Conservation (phyloP, 1,140 invertebrate species). For the Pseudomyrmex gracilis region DNA sequence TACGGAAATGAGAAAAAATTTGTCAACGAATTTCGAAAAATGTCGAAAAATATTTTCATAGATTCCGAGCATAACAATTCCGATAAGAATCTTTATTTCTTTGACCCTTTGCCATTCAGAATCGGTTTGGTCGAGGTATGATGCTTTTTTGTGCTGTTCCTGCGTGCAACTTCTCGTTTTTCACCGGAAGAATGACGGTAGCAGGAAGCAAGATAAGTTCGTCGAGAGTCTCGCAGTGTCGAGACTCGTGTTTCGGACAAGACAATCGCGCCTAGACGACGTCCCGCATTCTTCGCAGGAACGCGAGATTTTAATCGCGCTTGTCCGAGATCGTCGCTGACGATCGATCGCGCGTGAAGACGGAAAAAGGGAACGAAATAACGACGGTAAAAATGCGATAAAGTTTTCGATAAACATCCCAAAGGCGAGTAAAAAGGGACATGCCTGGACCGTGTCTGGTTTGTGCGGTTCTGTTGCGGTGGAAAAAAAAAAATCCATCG, state of each 20-base stretch:
- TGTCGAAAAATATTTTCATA: constrained; percentile 21
- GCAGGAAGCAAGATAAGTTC: constrained; percentile 75
- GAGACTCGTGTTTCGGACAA: constrained; percentile 65
- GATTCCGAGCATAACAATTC: not conserved
- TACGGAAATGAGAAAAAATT: not conserved
- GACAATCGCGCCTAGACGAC: constrained; percentile 50
- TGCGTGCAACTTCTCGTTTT: constrained; percentile 61
- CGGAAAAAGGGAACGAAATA: constrained; percentile 34
- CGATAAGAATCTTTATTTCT: constrained; percentile 30
- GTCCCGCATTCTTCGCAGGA: constrained; percentile 46
- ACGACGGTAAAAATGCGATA: constrained; percentile 43
- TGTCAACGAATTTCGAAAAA: not conserved
- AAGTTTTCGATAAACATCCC: constrained; percentile 23
- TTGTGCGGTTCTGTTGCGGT: constrained; percentile 3
- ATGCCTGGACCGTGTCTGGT: not conserved
- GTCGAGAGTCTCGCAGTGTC: constrained; percentile 34
- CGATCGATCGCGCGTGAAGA: constrained; percentile 20
- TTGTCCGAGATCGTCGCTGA: constrained; percentile 36
- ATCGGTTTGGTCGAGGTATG: not conserved
- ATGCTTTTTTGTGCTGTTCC: constrained; percentile 14
- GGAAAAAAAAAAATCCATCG: not conserved
- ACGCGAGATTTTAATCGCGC: constrained; percentile 62
- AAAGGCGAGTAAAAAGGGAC: not conserved
- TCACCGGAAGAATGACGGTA: constrained; percentile 57
- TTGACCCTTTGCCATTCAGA: constrained; percentile 7